Conservation (phyloP, 2,888 invertebrate species). For the Dryomyza anilis region DNA sequence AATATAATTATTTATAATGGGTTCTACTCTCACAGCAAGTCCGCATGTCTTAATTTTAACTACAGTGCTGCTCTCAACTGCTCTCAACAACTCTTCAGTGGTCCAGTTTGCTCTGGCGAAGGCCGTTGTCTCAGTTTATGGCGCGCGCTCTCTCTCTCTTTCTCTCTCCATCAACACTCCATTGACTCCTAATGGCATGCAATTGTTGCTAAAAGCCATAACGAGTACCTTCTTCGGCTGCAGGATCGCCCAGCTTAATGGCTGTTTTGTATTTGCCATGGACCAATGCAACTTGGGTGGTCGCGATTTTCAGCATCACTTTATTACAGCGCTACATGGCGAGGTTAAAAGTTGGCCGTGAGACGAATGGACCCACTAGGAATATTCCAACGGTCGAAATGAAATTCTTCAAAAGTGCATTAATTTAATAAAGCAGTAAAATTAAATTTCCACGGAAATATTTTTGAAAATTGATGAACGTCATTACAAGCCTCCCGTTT, state of each 20-base stretch:
- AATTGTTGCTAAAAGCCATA: conserved; percentile 55
- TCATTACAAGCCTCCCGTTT: no score
- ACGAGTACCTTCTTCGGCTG: conserved; percentile 51
- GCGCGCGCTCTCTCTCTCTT: not conserved
- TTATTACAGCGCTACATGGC: conserved; percentile 25
- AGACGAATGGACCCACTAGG: conserved; percentile 6
- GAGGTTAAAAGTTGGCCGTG: conserved; percentile 13
- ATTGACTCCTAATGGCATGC: conserved; percentile 54
- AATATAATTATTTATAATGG: no score
- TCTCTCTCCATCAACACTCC: conserved; percentile 43
- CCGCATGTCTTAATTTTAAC: not conserved
- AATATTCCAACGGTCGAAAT: conserved; percentile 7
- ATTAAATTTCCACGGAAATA: not conserved
- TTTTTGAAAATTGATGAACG: not conserved
- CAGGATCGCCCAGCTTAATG: conserved; percentile 44
- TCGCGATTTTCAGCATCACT: conserved; percentile 39
- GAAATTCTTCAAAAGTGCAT: no score
- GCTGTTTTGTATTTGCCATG: conserved; percentile 36
- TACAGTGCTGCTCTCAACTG: not conserved
- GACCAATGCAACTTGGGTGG: conserved; percentile 50
- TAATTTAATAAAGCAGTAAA: not conserved
- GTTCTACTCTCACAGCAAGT: not conserved
- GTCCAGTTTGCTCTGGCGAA: not conserved
- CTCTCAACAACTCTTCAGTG: not conserved
- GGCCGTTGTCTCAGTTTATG: not conserved